Evolutionary conservation across 2,113 vertebrate species (phyloP).

Genomic region (Vanacampus margaritifer): DNA sequence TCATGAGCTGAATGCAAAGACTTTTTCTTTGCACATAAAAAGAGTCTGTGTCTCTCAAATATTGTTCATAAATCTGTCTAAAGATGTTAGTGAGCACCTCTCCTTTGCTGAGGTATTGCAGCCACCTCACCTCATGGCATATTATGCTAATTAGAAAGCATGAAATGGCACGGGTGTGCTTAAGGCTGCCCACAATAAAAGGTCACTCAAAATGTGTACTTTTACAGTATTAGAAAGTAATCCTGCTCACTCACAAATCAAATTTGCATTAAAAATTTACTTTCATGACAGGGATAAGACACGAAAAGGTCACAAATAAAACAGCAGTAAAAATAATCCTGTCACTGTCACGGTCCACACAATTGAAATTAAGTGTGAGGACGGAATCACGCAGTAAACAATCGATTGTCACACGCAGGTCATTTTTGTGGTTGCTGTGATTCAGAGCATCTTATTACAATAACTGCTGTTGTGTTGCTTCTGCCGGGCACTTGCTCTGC

Average conservation of each 20-base stretch:
- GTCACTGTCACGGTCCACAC: constrained; percentile 4
- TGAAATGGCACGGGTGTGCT: background rate
- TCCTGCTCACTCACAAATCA: background rate
- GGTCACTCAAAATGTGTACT: background rate
- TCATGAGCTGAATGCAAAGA: background rate
- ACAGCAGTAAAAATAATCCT: background rate
- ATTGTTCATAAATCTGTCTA: background rate
- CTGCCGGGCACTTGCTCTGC: constrained; percentile 31
- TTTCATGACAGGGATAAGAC: background rate
- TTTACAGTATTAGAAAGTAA: background rate
- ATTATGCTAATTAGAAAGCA: background rate
- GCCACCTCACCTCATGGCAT: background rate
- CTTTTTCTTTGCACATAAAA: no score
- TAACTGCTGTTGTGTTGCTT: constrained; percentile 30
- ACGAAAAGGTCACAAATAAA: background rate
- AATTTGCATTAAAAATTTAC: background rate
- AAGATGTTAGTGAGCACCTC: background rate
- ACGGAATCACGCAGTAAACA: constrained; percentile 16
- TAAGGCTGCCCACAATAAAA: background rate
- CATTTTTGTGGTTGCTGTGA: constrained; percentile 30
- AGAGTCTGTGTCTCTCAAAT: no score
- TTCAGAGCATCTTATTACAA: constrained; percentile 54
- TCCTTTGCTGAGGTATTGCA: background rate
- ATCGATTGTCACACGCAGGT: constrained; percentile 32
- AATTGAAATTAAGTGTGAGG: constrained; percentile 2